Base-by-base conservation (phyloP, 2,888 invertebrate species). In the Creontiades dilutus region DNA sequence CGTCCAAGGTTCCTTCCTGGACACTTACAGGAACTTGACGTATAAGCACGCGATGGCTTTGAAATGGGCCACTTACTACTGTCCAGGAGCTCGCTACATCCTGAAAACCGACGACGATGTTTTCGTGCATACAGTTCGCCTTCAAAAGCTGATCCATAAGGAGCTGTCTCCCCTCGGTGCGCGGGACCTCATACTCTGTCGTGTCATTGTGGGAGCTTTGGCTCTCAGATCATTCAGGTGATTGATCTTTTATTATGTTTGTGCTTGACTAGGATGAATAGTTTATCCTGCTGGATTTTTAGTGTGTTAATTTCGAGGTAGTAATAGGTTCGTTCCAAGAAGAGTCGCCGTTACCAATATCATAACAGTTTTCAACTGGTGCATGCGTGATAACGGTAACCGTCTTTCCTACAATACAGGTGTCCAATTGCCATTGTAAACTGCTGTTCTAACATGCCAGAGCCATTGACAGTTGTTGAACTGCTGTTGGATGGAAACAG, bases 31-130 rank as follows among this genome's bases (percentile, higher is more conserved):
- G 85, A 97, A 97, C 93, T 95, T 97, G 93, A 97, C 97, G 0
- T 96, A 97, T 92, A 97, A 97, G 92, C 97, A 97, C 93, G 95
- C 96, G 9, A 97, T 97, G 95, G 96, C 96, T 0, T 94, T 97
- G 78, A 97, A 97, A 92, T 97, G 97, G 96, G 95, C 96, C 27
- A 93, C 95, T 0, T 95, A 95, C 92, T 95, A 96, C 92, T 97
- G 97, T 93, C 94, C 95, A 0, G 93, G 94, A 57, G 96, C 96
- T 14, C 75, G 86, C 92, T 94, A 94, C 92, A 92, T 94, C 92
- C 92, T 94, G 91, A 94, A 94, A 92, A 92, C 93, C 91, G 94
- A 94, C 92, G 94, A 94, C 91, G 94, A 94, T 92, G 93, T 94
- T 91, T 94, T 94, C 92, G 94, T 94, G 87, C 93, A 94, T 92